These are phyloP conservation scores for Mamestra configurata DNA, from an alignment of 1,140 invertebrate genomes.

Conservation along the genomic window DNA sequence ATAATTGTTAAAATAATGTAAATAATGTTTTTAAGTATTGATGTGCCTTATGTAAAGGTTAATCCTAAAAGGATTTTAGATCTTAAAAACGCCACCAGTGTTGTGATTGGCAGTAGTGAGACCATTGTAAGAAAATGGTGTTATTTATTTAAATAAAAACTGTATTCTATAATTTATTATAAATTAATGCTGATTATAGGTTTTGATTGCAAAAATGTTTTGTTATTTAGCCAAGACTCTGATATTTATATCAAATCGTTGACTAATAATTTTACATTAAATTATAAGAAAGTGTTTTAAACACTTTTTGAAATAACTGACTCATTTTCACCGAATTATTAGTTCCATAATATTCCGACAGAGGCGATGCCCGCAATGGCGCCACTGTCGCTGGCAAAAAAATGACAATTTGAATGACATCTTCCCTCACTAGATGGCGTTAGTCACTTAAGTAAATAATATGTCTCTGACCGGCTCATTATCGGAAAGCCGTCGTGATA, in stretches of 20 bases:
- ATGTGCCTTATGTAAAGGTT: slow-evolving; percentile 8
- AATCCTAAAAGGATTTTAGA: slow-evolving; percentile 21
- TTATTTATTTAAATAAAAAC: background rate
- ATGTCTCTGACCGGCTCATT: background rate
- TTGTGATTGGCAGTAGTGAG: slow-evolving; percentile 15
- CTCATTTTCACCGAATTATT: background rate
- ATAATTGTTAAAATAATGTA: slow-evolving; percentile 24
- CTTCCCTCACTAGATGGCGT: slow-evolving; percentile 2
- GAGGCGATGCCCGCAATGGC: background rate
- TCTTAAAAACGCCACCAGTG: slow-evolving; percentile 14
- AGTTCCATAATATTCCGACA: background rate
- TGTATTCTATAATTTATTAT: slow-evolving; percentile 12
- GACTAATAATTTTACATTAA: background rate
- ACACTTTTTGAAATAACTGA: background rate
- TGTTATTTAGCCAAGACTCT: background rate
- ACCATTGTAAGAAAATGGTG: background rate
- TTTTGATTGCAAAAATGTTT: background rate
- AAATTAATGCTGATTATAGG: background rate
- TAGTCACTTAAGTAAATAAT: slow-evolving; percentile 18
- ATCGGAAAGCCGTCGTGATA: background rate
- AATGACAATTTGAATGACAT: background rate
- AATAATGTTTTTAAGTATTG: background rate
- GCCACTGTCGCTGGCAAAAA: background rate
- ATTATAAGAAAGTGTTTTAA: background rate
- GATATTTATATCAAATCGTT: background rate